These are phyloP conservation scores for Zhuqinia jingwanae DNA, from an alignment of 2,888 invertebrate genomes.

Conservation along the genomic window DNA sequence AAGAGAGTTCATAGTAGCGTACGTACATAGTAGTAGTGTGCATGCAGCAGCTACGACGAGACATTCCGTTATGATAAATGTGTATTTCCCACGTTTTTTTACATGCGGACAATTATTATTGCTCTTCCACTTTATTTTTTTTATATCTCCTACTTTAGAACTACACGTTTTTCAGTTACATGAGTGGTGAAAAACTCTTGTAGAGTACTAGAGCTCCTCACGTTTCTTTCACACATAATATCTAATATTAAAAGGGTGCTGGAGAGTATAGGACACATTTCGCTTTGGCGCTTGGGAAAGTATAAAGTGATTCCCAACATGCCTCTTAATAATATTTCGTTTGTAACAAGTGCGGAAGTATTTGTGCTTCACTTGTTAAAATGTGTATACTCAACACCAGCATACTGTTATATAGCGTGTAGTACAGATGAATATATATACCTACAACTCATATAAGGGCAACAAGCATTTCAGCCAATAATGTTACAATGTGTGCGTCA, in stretches of 20 bases:
- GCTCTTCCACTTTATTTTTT: too few species aligned
- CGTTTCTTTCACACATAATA: neutral
- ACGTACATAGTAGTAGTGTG: too few species aligned
- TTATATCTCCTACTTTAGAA: too few species aligned
- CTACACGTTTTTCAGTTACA: too few species aligned
- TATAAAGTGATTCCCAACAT: slow-evolving; percentile 46
- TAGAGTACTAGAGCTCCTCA: neutral
- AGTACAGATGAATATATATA: neutral
- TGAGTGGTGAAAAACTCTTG: too few species aligned
- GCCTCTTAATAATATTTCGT: slow-evolving; percentile 37
- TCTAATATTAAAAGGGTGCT: neutral
- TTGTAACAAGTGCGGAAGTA: slow-evolving; percentile 48
- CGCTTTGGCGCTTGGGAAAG: slow-evolving; percentile 28
- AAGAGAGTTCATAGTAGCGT: too few species aligned
- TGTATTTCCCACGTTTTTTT: too few species aligned
- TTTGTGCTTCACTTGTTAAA: slow-evolving; percentile 36
- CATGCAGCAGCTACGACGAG: too few species aligned
- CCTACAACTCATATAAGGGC: neutral
- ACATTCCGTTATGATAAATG: too few species aligned
- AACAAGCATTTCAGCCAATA: slow-evolving; percentile 31
- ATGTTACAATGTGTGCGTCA: slow-evolving; percentile 54
- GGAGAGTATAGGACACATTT: neutral
- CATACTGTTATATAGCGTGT: slow-evolving; percentile 19
- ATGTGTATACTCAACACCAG: too few species aligned
- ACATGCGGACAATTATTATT: too few species aligned